Conservation (phyloP, 2,797 vertebrate species). For the Anguilla anguilla region DNA sequence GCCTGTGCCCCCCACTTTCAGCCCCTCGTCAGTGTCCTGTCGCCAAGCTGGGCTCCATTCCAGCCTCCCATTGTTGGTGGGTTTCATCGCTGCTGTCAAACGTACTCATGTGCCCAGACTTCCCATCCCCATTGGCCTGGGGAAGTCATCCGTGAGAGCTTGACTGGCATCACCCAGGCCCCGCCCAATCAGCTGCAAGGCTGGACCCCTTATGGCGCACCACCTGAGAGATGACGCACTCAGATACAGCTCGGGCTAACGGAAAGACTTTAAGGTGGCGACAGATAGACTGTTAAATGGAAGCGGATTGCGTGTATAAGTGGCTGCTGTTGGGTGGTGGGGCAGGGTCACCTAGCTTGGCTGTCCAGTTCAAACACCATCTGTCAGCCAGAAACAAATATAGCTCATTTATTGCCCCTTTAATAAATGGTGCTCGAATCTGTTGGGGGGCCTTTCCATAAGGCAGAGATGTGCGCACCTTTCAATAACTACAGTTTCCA, state of each 20-base stretch:
- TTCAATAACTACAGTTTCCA: background rate
- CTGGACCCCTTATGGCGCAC: background rate
- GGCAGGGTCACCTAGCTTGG: background rate
- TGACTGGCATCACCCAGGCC: background rate
- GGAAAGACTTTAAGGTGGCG: background rate
- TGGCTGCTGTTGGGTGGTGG: background rate
- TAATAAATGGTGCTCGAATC: background rate
- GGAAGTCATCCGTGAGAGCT: conserved; percentile 20
- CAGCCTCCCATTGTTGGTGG: background rate
- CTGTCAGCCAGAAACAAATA: background rate
- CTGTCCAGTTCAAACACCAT: background rate
- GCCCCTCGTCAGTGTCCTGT: background rate
- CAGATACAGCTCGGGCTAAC: background rate
- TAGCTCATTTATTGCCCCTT: background rate
- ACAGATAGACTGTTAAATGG: background rate
- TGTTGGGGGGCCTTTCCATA: background rate
- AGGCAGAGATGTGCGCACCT: background rate
- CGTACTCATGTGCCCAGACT: background rate
- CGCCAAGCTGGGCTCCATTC: background rate
- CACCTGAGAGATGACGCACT: background rate
- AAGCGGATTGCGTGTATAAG: background rate
- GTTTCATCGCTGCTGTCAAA: conserved; percentile 16
- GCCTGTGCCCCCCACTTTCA: background rate
- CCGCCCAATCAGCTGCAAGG: background rate
- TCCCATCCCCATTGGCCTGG: background rate